Conservation (phyloP, 2,113 vertebrate species). For the Arvicanthis niloticus region DNA sequence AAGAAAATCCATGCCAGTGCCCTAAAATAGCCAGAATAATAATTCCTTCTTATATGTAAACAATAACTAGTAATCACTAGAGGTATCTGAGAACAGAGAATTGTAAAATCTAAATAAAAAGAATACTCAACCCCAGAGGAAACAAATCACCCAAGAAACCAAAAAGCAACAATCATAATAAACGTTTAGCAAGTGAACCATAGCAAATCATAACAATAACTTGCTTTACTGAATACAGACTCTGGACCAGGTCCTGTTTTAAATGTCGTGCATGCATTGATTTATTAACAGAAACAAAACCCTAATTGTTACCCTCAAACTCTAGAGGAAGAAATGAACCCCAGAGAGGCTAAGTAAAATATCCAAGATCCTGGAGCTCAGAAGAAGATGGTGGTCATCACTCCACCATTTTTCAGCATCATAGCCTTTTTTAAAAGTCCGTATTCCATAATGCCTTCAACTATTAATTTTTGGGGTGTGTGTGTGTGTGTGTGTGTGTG, state of each 20-base stretch:
- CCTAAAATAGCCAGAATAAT: neutral
- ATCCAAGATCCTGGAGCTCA: neutral
- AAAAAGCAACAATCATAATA: neutral
- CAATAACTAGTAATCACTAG: neutral
- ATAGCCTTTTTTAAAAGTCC: neutral
- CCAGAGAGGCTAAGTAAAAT: neutral
- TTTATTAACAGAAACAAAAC: slow-evolving; percentile 25
- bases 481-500: no score
- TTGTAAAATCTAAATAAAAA: slow-evolving; percentile 33
- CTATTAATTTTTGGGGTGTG: neutral
- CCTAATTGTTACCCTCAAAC: neutral
- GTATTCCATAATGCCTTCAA: neutral
- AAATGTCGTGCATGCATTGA: neutral
- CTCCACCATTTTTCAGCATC: neutral
- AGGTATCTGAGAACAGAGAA: slow-evolving; percentile 34
- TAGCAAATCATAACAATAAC: neutral
- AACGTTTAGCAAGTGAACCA: neutral
- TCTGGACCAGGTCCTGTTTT: neutral
- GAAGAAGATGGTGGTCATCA: neutral
- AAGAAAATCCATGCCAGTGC: slow-evolving; percentile 30
- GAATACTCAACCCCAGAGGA: slow-evolving; percentile 12
- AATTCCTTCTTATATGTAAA: slow-evolving; percentile 37
- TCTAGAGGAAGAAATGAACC: slow-evolving; percentile 29
- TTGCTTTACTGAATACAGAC: neutral
- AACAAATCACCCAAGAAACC: slow-evolving; percentile 9